Percentiles rank a stretch among this genome's conserved stretches.
Conservation (phyloP, 2,113 vertebrate species). For the Cavia porcellus region DNA sequence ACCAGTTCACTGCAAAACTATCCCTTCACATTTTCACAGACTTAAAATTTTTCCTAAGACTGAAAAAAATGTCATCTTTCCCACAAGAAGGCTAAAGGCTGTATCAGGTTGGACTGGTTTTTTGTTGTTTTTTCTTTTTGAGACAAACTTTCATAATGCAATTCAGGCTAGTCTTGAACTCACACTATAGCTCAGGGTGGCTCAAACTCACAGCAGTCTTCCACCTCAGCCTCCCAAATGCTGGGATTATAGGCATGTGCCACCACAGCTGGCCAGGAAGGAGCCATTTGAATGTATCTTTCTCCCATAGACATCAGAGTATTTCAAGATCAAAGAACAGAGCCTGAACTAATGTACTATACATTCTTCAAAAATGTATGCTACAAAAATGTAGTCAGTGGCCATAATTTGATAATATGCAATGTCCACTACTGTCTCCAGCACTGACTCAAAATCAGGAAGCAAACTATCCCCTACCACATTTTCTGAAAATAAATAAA, state of each 20-base stretch:
- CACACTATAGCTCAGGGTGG: neutral
- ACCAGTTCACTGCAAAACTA: neutral
- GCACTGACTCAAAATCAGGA: neutral
- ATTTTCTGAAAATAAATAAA: neutral
- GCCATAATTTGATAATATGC: neutral
- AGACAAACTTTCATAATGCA: neutral
- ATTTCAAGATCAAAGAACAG: slow-evolving; percentile 17
- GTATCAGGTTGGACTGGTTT: no score
- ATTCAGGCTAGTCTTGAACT: neutral
- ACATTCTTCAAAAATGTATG: neutral
- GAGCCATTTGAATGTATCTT: neutral
- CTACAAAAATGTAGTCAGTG: slow-evolving; percentile 12
- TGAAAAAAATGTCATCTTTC: neutral
- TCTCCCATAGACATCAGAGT: neutral
- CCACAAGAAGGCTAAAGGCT: neutral
- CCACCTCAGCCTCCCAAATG: neutral
- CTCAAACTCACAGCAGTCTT: neutral
- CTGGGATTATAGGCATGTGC: neutral
- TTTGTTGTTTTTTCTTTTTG: neutral
- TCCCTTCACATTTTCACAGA: neutral
- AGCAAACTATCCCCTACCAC: neutral
- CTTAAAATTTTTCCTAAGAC: slow-evolving; percentile 16
- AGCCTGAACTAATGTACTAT: neutral
- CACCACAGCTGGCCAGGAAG: neutral
- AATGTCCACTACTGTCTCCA: slow-evolving; percentile 41